Evolutionary conservation across 2,888 invertebrate species (phyloP), one percentile per base, ranked within the genome.

Genomic region (Atrina japonica): DNA sequence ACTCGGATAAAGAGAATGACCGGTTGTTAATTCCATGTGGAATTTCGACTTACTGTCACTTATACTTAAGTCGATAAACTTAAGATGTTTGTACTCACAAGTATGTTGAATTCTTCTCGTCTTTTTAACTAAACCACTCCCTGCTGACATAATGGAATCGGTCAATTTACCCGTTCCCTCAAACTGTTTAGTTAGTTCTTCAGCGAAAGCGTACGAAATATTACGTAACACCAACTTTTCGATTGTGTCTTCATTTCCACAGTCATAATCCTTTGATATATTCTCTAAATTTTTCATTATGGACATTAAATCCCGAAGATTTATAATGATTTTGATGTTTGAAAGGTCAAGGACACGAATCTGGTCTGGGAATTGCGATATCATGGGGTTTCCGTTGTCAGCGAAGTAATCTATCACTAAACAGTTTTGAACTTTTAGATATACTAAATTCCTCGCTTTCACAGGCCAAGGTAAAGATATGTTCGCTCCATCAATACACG

Each of bases 381-480:
- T 35, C 14, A 56, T 21, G 1, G 45, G 7, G 16, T 60, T 66
- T 16, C 66, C 55, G 45, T 70, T 63, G 16, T 81, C 78, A 2
- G 49, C 52, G 27, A 77, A 66, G 50, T 69, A 77, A 27, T 78
- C 80, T 0, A 30, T 50, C 7, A 83, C 53, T 6, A 50, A 41
- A 55, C 83, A 84, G 18, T 66, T 56, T 9, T 66, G 50, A 0
- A 77, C 73, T 21, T 45, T 35, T 7, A 84, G 35, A 27, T 66
- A 66, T 23, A 67, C 63, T 11, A 83, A 61, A 50, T 73, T 70
- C 7, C 56, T 35, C 0, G 76, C 74, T 45, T 81, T 81, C 35
- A 80, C 63, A 25, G 82, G 82, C 73, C 76, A 79, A 0, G 76
- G 73, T 0, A 83, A n/a, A 7, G 76, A 76, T 1, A 83, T 66